A percentile compares a stretch with the other conserved stretches of the same genome.
phyloP scores from a whole-genome alignment of 2,888 invertebrate genomes.

The Drosophila basisetae region DNA sequence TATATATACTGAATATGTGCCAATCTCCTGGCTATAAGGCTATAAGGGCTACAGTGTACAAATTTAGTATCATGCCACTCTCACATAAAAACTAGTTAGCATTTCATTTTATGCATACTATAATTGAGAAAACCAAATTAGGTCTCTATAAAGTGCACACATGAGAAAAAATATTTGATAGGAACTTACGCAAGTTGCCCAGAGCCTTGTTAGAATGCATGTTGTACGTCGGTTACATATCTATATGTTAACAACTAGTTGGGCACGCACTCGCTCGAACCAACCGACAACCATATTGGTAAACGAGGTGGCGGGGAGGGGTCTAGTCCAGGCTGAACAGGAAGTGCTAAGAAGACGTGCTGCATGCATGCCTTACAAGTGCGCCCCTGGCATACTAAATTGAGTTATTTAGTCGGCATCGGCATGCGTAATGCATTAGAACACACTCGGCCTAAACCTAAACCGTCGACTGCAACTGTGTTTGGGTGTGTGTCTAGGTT shows the following conservation, averaged over 20 bases:
- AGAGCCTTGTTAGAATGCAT: constrained; percentile 2
- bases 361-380: constrained; percentile 61
- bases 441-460: constrained; percentile 32
- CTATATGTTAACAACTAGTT: constrained; percentile 1
- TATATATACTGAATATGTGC: neutral
- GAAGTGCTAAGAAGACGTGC: constrained; percentile 56
- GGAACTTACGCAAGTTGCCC: neutral
- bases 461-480: constrained; percentile 7
- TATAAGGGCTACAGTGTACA: neutral
- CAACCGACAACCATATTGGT: neutral
- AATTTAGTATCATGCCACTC: neutral
- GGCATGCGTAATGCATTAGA: constrained; percentile 64
- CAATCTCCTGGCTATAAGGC: neutral
- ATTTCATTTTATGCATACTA: neutral
- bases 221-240: neutral
- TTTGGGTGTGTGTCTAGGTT: constrained; percentile 3
- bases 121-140: neutral
- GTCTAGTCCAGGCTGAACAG: constrained; percentile 31
- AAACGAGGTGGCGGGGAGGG: neutral
- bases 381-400: constrained; percentile 60
- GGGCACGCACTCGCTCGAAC: constrained; percentile 2
- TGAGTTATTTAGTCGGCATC: constrained; percentile 61
- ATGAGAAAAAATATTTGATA: neutral
- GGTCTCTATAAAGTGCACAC: neutral
- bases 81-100: neutral